Evolutionary conservation across 2,113 vertebrate species (phyloP), one percentile per base, ranked within the genome.

Genomic region (Leptobrachium ailaonicum): DNA sequence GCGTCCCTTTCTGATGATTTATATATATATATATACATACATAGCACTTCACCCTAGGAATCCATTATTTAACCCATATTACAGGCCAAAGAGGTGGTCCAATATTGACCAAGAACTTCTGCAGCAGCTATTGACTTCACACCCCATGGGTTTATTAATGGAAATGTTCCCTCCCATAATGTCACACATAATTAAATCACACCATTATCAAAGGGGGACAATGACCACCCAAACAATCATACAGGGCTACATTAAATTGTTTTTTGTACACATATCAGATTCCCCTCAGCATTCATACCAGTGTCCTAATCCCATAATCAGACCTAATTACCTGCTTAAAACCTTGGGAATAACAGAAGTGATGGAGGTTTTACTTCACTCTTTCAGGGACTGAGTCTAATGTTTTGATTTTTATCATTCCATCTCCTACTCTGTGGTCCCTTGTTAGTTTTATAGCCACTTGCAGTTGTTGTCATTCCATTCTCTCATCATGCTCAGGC

Each of bases 261-360:
- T 58, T 68, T 32, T 41, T 80, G 56, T 50, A 41, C 66, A 13
- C 73, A 45, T 54, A 73, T 80, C 78, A 66, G 44, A 43, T 75
- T 75, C 71, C 47, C 50, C 62, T 50, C 71, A 42, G 78, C 78
- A 62, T 74, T 80, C 41, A 69, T 66, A 42, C 67, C 67, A 20
- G 79, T 81, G 79, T 81, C 42, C 69, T 81, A 81, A 81, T 81
- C 79, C 79, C 67, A 68, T 81, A 81, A 81, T 81, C 72, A 75
- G 44, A 53, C 47, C 54, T 68, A 75, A 81, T 81, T 68, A 81
- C 79, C 64, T 74, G 41, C 66, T 75, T 53, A 75, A 62, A 44
- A 50, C 9, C 13, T 2, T 69, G 79, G 79, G 44, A 42, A 68
- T 69, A 66, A 63, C 32, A 76, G 13, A 74, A 47, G 56, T 69